A percentile compares a stretch with the other conserved stretches of the same genome.
Conservation (phyloP, 2,888 invertebrate genomes). For the Lepidochitona cinerea region DNA sequence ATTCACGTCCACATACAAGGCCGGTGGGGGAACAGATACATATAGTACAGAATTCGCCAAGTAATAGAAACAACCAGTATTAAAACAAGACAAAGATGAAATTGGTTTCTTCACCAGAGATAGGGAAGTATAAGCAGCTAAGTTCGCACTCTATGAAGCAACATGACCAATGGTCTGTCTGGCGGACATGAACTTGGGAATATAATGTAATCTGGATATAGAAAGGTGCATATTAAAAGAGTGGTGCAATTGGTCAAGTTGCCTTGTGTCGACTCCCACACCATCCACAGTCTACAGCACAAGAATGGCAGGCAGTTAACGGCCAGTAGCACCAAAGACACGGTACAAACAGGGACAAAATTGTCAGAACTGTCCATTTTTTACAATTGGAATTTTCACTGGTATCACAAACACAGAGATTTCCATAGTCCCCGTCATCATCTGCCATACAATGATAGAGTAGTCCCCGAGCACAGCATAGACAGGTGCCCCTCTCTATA, state of each 20-base stretch:
- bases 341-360: slow-evolving; percentile 89
- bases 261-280: slow-evolving; percentile 85
- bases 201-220: background rate
- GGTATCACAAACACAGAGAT: slow-evolving; percentile 85
- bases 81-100: too few relatives aligned
- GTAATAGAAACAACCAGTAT: too few relatives aligned
- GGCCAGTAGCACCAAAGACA: slow-evolving; percentile 96
- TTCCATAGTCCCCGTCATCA: slow-evolving; percentile 83
- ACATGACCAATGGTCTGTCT: too few relatives aligned
- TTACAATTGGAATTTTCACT: slow-evolving; percentile 73
- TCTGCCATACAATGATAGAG: slow-evolving; percentile 95
- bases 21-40: too few relatives aligned
- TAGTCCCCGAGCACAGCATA: slow-evolving; percentile 90
- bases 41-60: too few relatives aligned
- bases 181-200: slow-evolving; percentile 3
- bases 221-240: slow-evolving; percentile 9
- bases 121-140: too few relatives aligned
- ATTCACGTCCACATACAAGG: too few relatives aligned
- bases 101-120: too few relatives aligned
- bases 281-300: slow-evolving; percentile 83
- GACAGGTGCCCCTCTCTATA: slow-evolving; percentile 87
- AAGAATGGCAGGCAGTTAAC: slow-evolving; percentile 86
- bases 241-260: slow-evolving; percentile 26
- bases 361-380: slow-evolving; percentile 88
- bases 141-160: too few relatives aligned